phyloP scores from a whole-genome alignment of 2,888 invertebrate species.

The Venusia cambrica region DNA sequence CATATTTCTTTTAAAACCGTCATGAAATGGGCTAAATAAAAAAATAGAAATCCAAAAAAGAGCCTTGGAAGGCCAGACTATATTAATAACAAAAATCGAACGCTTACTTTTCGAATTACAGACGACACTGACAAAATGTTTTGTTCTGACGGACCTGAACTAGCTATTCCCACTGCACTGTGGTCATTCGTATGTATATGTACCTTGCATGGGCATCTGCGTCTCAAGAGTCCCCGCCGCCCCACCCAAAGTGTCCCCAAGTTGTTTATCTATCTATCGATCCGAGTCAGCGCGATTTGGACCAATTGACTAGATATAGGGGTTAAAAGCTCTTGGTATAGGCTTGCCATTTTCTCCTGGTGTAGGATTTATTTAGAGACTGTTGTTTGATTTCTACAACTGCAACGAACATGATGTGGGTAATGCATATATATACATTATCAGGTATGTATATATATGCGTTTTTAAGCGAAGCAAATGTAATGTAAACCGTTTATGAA shows the following conservation, averaged over 20 bases:
- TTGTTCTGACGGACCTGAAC: not conserved
- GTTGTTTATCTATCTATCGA: slow-evolving; percentile 71
- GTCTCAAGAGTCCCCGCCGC: slow-evolving; percentile 49
- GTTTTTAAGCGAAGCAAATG: too few relatives aligned
- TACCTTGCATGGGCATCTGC: slow-evolving; percentile 63
- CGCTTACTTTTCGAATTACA: too few relatives aligned
- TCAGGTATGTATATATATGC: too few relatives aligned
- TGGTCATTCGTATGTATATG: slow-evolving; percentile 15
- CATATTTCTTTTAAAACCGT: too few relatives aligned
- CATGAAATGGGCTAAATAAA: too few relatives aligned
- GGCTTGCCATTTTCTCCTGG: slow-evolving; percentile 15
- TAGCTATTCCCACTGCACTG: slow-evolving; percentile 13
- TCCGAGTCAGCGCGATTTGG: slow-evolving; percentile 49
- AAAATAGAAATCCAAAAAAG: too few relatives aligned
- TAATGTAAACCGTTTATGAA: too few relatives aligned
- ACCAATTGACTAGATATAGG: slow-evolving; percentile 43
- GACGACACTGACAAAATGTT: too few relatives aligned
- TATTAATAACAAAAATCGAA: too few relatives aligned
- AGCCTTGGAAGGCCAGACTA: too few relatives aligned
- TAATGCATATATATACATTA: too few relatives aligned
- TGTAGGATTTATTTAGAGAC: slow-evolving; percentile 11
- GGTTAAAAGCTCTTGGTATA: slow-evolving; percentile 31
- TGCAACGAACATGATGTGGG: slow-evolving; percentile 2
- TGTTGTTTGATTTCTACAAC: slow-evolving; percentile 3
- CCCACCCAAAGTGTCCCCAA: slow-evolving; percentile 43